phyloP scores from a whole-genome alignment of 2,888 invertebrate genomes.

The Stenolophus ochropezus region DNA sequence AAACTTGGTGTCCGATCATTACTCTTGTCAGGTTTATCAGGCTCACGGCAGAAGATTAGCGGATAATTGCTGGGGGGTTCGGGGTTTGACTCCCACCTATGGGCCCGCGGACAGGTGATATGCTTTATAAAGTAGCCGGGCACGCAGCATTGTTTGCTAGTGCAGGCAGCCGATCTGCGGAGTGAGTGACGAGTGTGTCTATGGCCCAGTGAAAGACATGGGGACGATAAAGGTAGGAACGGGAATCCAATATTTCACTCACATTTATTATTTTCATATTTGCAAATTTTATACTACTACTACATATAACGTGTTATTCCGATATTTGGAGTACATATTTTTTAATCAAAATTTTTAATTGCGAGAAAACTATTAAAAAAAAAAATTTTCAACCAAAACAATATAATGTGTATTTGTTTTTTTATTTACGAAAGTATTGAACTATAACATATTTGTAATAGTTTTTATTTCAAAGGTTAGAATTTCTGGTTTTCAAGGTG shows the following conservation, averaged over 20 bases:
- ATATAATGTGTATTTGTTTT: no score
- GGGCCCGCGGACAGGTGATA: conserved; percentile 7
- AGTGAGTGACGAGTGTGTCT: conserved; percentile 6
- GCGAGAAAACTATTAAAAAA: no score
- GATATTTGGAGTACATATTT: no score
- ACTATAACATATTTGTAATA: no score
- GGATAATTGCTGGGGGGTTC: neutral
- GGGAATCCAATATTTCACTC: neutral
- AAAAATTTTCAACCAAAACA: no score
- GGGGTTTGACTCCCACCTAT: conserved; percentile 39
- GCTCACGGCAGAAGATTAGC: neutral
- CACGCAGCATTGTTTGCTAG: neutral
- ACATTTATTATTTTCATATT: neutral
- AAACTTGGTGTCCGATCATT: neutral
- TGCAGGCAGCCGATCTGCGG: conserved; percentile 1
- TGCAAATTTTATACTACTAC: no score
- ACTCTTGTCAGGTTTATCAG: neutral
- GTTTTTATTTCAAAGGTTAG: no score
- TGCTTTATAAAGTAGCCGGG: conserved; percentile 48
- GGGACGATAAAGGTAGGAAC: conserved; percentile 22
- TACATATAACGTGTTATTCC: no score
- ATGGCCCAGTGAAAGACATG: conserved; percentile 9
- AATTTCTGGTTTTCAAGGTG: no score
- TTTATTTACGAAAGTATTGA: no score
- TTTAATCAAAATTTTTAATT: no score